phyloP scores from a whole-genome alignment of 2,888 invertebrate genomes.

The Acanthococcus lagerstroemiae region DNA sequence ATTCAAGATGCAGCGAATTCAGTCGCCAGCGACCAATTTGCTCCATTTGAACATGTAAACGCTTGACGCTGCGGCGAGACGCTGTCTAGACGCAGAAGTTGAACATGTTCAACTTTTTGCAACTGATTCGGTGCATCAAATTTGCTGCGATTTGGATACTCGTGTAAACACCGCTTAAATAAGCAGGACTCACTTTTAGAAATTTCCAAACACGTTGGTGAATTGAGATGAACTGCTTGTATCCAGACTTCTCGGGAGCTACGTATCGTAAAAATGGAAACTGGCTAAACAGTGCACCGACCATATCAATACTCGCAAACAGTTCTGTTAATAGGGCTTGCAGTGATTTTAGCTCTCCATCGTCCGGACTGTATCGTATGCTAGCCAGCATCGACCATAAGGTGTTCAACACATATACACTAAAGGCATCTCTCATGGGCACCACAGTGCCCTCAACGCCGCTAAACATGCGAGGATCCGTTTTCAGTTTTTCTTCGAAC shows the following conservation, averaged over 20 bases:
- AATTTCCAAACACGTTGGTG: conserved; percentile 65
- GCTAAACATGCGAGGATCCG: conserved; percentile 40
- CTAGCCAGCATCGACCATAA: conserved; percentile 78
- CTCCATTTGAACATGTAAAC: too few relatives aligned
- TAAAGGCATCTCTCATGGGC: conserved; percentile 63
- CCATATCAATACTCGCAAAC: conserved; percentile 67
- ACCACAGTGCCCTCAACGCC: conserved; percentile 44
- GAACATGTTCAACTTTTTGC: too few relatives aligned
- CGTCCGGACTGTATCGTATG: conserved; percentile 57
- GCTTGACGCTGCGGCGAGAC: too few relatives aligned
- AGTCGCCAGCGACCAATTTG: too few relatives aligned
- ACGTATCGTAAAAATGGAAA: conserved; percentile 60
- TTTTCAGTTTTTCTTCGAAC: conserved; percentile 42
- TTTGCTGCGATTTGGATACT: too few relatives aligned
- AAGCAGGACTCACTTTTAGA: conserved; percentile 47
- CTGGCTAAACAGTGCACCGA: conserved; percentile 67
- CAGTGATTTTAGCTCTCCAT: conserved; percentile 56
- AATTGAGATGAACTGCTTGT: conserved; percentile 58
- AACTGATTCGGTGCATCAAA: too few relatives aligned
- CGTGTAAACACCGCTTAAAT: too few relatives aligned
- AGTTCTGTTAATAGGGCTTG: conserved; percentile 60
- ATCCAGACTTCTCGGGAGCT: conserved; percentile 67
- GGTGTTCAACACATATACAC: conserved; percentile 65
- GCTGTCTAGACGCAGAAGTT: too few relatives aligned
- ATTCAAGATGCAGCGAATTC: too few relatives aligned